Conservation (phyloP, 2,797 vertebrate species). For the Chrosomus eos region DNA sequence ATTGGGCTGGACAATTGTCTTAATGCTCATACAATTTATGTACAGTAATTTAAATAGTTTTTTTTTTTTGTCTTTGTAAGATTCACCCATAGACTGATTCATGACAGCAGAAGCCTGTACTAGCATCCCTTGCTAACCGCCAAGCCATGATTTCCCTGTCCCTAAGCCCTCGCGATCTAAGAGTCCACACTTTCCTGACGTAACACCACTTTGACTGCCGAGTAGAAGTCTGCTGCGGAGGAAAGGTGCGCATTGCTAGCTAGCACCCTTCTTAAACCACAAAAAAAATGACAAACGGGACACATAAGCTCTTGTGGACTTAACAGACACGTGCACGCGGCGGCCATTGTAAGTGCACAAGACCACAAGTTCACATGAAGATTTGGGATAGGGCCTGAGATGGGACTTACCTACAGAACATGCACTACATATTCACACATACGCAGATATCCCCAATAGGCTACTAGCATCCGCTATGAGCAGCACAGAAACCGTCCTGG, state of each 20-base stretch:
- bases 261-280: neutral
- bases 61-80: neutral
- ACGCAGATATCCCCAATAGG: neutral
- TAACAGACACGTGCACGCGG: neutral
- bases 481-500: slow-evolving; percentile 24
- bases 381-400: neutral
- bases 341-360: neutral
- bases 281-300: neutral
- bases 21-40: too few relatives aligned
- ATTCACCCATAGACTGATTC: neutral
- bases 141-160: neutral
- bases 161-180: neutral
- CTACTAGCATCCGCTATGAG: slow-evolving; percentile 11
- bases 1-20: too few relatives aligned
- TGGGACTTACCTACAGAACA: neutral
- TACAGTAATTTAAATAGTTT: too few relatives aligned
- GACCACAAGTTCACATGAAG: neutral
- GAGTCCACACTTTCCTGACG: neutral
- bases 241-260: neutral
- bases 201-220: neutral
- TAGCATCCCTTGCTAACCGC: neutral
- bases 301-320: neutral
- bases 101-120: neutral
- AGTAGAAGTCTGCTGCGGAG: neutral
- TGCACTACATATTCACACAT: neutral